phyloP scores from a whole-genome alignment of 2,113 vertebrate genomes.

The Hippopotamus amphibius region DNA sequence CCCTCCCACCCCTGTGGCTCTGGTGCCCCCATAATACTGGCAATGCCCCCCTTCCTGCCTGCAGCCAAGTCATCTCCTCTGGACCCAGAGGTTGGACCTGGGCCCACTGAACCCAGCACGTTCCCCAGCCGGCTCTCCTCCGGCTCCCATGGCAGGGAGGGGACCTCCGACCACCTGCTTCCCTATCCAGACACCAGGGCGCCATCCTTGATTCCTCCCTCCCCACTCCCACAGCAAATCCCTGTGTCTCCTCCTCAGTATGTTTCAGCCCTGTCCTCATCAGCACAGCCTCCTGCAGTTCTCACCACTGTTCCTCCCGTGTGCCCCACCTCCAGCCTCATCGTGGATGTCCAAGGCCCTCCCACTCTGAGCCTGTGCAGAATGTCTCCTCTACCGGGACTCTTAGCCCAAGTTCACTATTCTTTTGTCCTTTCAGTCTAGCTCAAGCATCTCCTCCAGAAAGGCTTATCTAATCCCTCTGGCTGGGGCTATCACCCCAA shows the following conservation, averaged over 20 bases:
- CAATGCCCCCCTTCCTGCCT: accelerated
- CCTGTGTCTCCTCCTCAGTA: background rate
- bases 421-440: background rate
- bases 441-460: background rate
- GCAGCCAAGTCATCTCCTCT: background rate
- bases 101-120: background rate
- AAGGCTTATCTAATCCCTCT: background rate
- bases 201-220: background rate
- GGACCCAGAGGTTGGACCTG: background rate
- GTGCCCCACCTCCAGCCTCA: background rate
- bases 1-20: background rate
- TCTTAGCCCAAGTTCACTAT: background rate
- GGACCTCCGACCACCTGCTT: background rate
- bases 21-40: background rate
- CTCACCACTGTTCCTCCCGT: background rate
- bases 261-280: background rate
- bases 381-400: background rate
- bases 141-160: accelerated
- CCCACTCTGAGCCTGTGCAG: background rate
- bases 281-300: background rate
- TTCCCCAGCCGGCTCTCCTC: too few species aligned
- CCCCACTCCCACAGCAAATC: background rate
- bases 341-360: background rate
- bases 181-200: background rate
- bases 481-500: background rate